A percentile compares a stretch with the other conserved stretches of the same genome.
These are phyloP conservation scores for Heliconius melpomene DNA, from an alignment of 1,140 invertebrate species.

Conservation along the genomic window DNA sequence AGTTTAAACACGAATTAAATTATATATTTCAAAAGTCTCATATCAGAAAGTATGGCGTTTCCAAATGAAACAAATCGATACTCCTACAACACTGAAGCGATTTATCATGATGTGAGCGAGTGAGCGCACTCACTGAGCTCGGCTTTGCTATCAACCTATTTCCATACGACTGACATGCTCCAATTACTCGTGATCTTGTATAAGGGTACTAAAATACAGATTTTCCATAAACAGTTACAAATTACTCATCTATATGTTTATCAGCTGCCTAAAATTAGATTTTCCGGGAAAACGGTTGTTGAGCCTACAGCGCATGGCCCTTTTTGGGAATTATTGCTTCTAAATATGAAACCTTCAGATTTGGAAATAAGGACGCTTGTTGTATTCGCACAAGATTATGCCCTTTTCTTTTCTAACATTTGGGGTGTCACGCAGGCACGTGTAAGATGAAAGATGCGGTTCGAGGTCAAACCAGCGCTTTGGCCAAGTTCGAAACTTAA, in stretches of 20 bases:
- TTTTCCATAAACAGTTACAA: slow-evolving; percentile 6
- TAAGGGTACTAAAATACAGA: background rate
- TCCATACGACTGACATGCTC: background rate
- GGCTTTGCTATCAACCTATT: background rate
- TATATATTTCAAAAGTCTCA: too few species aligned
- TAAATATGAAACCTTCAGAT: background rate
- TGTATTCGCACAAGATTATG: background rate
- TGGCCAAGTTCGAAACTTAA: background rate
- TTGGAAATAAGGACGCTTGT: background rate
- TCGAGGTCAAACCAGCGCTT: background rate
- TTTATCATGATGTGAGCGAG: background rate
- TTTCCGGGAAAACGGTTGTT: background rate
- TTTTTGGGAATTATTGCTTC: background rate
- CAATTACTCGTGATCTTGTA: background rate
- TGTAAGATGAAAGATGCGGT: background rate
- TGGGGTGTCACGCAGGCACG: background rate
- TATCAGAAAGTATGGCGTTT: too few species aligned
- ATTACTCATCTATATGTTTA: background rate
- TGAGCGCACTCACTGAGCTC: background rate
- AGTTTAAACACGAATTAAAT: too few species aligned
- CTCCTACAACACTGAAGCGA: too few species aligned
- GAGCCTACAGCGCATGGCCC: background rate
- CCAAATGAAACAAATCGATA: too few species aligned
- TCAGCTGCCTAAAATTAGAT: slow-evolving; percentile 2
- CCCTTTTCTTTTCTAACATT: background rate